phyloP scores from a whole-genome alignment of 2,888 invertebrate genomes.

The Trachelus stipa region DNA sequence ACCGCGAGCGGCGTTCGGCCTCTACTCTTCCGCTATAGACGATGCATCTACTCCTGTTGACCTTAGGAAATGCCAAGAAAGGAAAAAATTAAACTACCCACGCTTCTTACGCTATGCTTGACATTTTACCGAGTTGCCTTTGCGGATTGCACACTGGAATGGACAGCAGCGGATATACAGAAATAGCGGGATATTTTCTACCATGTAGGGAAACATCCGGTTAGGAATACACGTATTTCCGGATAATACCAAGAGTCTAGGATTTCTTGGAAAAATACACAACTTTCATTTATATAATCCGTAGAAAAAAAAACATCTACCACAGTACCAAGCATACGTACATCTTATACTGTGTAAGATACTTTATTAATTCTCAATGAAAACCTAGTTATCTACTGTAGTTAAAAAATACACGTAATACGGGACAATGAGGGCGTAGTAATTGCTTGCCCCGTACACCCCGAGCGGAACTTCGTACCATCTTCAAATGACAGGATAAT shows the following conservation, averaged over 20 bases:
- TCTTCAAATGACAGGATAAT: conserved; percentile 19
- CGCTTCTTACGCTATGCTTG: not conserved
- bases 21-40: conserved; percentile 13
- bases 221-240: not conserved
- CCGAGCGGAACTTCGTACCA: conserved; percentile 14
- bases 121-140: not conserved
- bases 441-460: conserved; percentile 1
- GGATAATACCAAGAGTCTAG: not conserved
- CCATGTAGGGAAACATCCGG: not conserved
- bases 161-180: not conserved
- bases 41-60: conserved; percentile 29
- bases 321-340: not conserved
- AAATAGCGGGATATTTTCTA: not conserved
- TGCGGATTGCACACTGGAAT: not conserved
- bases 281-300: not conserved
- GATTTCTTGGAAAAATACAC: not conserved
- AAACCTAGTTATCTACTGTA: not conserved
- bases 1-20: conserved; percentile 18
- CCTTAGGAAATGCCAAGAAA: conserved; percentile 31
- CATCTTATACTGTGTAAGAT: not conserved
- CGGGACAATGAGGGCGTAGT: not conserved
- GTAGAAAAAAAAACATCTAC: not conserved
- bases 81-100: conserved; percentile 28
- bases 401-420: not conserved
- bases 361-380: no score